These are phyloP conservation scores for Epistrophe grossulariae DNA, from an alignment of 2,888 invertebrate genomes.

Conservation along the genomic window DNA sequence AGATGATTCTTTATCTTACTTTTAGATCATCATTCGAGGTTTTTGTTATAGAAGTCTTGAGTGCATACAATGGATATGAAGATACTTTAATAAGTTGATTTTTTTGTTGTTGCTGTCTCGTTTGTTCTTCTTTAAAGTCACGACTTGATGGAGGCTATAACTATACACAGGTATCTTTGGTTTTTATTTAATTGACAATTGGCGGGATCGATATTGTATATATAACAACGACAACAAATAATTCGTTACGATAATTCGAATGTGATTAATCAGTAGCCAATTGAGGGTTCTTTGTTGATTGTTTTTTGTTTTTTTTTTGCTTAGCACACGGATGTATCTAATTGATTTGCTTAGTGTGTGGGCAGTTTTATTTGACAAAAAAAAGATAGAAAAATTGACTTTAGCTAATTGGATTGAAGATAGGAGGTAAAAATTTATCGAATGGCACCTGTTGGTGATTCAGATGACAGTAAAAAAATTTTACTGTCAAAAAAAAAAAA, in stretches of 20 bases:
- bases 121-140: constrained; percentile 1
- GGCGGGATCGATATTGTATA: constrained; percentile 51
- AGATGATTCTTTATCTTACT: constrained; percentile 20
- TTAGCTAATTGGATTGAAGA: constrained; percentile 8
- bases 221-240: constrained; percentile 25
- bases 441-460: constrained; percentile 42
- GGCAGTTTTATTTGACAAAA: constrained; percentile 15
- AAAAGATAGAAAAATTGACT: not conserved
- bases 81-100: constrained; percentile 12
- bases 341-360: constrained; percentile 47
- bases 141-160: constrained; percentile 39
- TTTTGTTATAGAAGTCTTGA: not conserved
- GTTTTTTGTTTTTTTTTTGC: not conserved
- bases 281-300: constrained; percentile 10
- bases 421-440: constrained; percentile 20
- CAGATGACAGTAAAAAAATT: constrained; percentile 29
- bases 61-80: constrained; percentile 20
- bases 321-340: not conserved
- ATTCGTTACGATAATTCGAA: constrained; percentile 54
- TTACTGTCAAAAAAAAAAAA: not conserved
- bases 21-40: constrained; percentile 18
- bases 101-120: not conserved
- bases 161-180: not conserved
- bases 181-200: constrained; percentile 67
- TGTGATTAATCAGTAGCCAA: constrained; percentile 62